Percentiles rank a stretch among this genome's conserved stretches.
These are phyloP conservation scores for Octomys mimax DNA, from an alignment of 2,797 vertebrate species.

Conservation along the genomic window DNA sequence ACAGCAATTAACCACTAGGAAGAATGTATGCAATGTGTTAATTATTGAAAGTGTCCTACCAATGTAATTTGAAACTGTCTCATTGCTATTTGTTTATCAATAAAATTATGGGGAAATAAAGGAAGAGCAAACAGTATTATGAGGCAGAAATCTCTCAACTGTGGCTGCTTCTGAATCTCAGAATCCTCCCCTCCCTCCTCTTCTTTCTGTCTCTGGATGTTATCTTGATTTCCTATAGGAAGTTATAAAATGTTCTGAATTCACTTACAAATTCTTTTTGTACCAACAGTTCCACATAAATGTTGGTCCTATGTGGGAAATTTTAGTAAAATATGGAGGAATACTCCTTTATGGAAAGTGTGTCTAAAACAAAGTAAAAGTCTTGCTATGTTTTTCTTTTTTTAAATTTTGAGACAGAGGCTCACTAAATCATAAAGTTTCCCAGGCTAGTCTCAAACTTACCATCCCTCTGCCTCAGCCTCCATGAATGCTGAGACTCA, in stretches of 20 bases:
- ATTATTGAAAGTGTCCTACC: no score
- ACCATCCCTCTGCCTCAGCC: not conserved
- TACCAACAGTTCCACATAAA: not conserved
- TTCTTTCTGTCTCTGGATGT: not conserved
- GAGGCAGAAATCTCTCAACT: not conserved
- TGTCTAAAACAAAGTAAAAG: slow-evolving; percentile 1
- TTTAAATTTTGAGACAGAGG: not conserved
- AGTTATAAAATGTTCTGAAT: not conserved
- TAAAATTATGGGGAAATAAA: no score
- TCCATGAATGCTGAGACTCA: not conserved
- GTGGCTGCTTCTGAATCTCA: not conserved
- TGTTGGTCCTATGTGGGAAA: no score
- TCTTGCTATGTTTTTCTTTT: not conserved
- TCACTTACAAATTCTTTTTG: not conserved
- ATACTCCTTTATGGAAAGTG: not conserved
- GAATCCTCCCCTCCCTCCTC: fast-evolving
- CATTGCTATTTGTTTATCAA: no score
- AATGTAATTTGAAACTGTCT: no score
- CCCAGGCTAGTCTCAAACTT: not conserved
- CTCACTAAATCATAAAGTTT: not conserved
- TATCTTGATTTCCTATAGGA: not conserved
- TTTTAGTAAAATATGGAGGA: not conserved
- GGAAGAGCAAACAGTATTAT: not conserved
- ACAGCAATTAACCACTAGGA: no score
- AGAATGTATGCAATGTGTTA: no score